Percentiles rank a stretch among this genome's conserved stretches.
phyloP scores from a whole-genome alignment of 1,140 invertebrate genomes.

The Orchestia grillus region DNA sequence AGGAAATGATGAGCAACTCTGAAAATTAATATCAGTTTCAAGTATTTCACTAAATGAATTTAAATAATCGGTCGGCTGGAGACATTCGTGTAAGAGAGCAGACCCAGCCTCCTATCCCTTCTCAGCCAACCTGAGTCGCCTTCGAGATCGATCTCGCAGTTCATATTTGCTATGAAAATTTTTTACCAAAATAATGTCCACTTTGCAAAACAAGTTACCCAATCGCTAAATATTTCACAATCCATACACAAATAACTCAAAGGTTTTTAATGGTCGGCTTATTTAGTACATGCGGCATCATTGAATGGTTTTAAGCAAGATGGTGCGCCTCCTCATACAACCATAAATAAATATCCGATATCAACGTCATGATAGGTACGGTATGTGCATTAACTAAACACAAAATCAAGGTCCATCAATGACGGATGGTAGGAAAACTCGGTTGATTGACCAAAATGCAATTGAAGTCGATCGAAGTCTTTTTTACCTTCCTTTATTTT shows the following conservation, averaged over 20 bases:
- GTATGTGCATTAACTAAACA: too few species aligned
- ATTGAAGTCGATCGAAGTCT: too few species aligned
- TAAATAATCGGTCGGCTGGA: too few species aligned
- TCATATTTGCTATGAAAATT: not conserved
- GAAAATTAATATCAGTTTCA: too few species aligned
- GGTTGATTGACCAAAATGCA: too few species aligned
- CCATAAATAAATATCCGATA: not conserved
- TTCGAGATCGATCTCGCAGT: not conserved
- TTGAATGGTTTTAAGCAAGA: not conserved
- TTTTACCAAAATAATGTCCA: not conserved
- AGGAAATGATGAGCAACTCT: too few species aligned
- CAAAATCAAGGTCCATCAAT: too few species aligned
- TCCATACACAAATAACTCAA: not conserved
- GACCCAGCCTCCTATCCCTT: too few species aligned
- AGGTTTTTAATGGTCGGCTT: not conserved
- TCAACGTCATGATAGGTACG: not conserved
- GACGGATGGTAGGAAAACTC: too few species aligned
- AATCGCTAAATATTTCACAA: not conserved
- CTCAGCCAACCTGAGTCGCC: not conserved
- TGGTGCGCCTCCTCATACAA: not conserved
- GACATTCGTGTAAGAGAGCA: too few species aligned
- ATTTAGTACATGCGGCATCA: not conserved
- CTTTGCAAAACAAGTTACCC: not conserved
- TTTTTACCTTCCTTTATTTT: too few species aligned
- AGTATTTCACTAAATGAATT: too few species aligned